Evolutionary conservation across 2,797 vertebrate species (phyloP), one percentile per base, ranked within the genome.

Genomic region (Hephaestus fuliginosus): DNA sequence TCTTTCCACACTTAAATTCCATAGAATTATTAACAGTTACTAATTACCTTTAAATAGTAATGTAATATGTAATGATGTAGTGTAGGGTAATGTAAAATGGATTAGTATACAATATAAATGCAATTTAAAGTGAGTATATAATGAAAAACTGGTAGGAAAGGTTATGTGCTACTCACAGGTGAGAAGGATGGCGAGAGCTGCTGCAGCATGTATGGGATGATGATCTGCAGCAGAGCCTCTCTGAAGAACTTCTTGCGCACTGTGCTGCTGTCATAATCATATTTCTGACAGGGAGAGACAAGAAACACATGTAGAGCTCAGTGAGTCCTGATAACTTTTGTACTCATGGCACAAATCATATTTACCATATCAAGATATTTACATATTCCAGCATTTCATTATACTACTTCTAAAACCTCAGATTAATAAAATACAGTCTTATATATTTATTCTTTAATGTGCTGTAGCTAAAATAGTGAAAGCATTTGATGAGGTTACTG

Each of bases 231-330:
- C 68, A 99, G 93, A 2, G 97, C 97, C 89, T 99, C 98, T 85
- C 97, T 96, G 94, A 99, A 99, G 94, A 99, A 99, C 89, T 96
- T 97, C 95, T 99, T 99, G 7, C 98, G 90, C 84, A 99, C 97
- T 0, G 97, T 96, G 95, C 98, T 99, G 95, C 98, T 99, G 95
- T 99, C 98, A 0, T 98, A 98, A 88, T 99, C 98, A 0, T 96
- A 99, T 92, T 99, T 99, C 98, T 99, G 93, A 20, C 58, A 10
- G 44, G 33, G 25, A 48, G 10, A 71, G 15, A 64, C 0, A 57
- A 66, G 65, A 77, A 68, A 81, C 30, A 43, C n/a, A 25, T n/a
- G 1, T 3, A 25, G 3, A 68, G 43, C 22, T 68, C 5, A 60
- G 7, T 4, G 13, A 77, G 17, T 58, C 18, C 22, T 36, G 10